These are phyloP conservation scores for Drosophila sp. DNA, from an alignment of 1,140 invertebrate genomes.

Conservation along the genomic window DNA sequence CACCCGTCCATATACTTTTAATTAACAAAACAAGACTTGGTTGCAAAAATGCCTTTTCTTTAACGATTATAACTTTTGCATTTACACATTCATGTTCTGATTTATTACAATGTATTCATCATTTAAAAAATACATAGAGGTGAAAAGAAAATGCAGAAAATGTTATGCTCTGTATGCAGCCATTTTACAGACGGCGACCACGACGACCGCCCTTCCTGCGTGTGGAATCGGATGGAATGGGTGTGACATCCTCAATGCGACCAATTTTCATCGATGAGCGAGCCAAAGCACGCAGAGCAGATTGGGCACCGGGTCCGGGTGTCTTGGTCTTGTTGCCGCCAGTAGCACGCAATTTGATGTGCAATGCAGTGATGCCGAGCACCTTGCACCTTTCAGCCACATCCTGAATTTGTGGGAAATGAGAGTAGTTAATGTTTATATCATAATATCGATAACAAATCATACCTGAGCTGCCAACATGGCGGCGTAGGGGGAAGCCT, in stretches of 20 bases:
- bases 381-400: constrained; percentile 99
- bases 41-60: neutral
- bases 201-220: constrained; percentile 99
- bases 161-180: neutral
- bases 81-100: constrained; percentile 9
- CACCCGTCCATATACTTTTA: neutral
- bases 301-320: constrained; percentile 99
- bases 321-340: constrained; percentile 99
- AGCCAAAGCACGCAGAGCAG: constrained; percentile 97
- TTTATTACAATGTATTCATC: constrained; percentile 38
- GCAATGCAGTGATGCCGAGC: constrained; percentile 98
- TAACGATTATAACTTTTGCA: neutral
- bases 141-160: constrained; percentile 29
- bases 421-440: constrained; percentile 3
- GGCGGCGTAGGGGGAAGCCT: constrained; percentile 99
- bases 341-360: constrained; percentile 99
- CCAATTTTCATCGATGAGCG: constrained; percentile 99
- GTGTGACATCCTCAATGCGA: constrained; percentile 99
- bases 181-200: constrained; percentile 97
- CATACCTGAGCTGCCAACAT: constrained; percentile 99
- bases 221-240: constrained; percentile 99
- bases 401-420: no score
- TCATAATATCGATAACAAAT: neutral
- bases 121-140: constrained; percentile 18
- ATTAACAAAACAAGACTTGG: neutral